Evolutionary conservation across 2,888 invertebrate genomes (phyloP).

Genomic region (Nymphalis urticae): DNA sequence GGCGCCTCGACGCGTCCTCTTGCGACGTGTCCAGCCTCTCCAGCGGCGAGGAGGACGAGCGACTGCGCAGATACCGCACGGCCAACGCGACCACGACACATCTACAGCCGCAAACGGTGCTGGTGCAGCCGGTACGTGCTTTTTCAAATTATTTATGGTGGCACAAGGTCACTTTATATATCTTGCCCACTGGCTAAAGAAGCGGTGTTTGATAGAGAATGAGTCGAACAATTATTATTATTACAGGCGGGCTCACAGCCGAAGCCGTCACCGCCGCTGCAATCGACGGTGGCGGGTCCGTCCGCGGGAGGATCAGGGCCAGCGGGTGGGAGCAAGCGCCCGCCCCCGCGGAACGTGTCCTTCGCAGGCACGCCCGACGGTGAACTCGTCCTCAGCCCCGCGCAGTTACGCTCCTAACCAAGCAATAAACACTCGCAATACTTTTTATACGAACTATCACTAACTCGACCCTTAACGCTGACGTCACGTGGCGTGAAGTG

Average conservation of each 20-base stretch:
- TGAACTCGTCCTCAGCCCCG: conserved; percentile 84
- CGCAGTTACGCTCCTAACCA: conserved; percentile 82
- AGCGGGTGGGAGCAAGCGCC: conserved; percentile 47
- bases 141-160: too few relatives aligned
- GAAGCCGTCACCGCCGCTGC: conserved; percentile 33
- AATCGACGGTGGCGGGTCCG: conserved; percentile 20
- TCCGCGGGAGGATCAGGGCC: conserved; percentile 33
- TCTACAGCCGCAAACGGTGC: conserved; percentile 43
- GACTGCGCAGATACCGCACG: conserved; percentile 74
- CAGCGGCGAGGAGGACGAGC: conserved; percentile 79
- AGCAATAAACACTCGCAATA: conserved; percentile 68
- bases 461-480: conserved; percentile 22
- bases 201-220: too few relatives aligned
- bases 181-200: too few relatives aligned
- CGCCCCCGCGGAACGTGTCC: conserved; percentile 75
- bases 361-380: conserved; percentile 77
- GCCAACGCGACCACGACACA: conserved; percentile 43
- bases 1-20: conserved; percentile 74
- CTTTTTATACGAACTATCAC: conserved; percentile 51
- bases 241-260: conserved; percentile 41
- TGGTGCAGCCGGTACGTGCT: conserved; percentile 49
- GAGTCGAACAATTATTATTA: too few relatives aligned
- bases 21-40: conserved; percentile 77
- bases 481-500: conserved; percentile 45
- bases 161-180: too few relatives aligned